Percentiles rank a stretch among this genome's conserved stretches.
phyloP scores from a whole-genome alignment of 2,888 invertebrate species.

The Agrotis segetum region DNA sequence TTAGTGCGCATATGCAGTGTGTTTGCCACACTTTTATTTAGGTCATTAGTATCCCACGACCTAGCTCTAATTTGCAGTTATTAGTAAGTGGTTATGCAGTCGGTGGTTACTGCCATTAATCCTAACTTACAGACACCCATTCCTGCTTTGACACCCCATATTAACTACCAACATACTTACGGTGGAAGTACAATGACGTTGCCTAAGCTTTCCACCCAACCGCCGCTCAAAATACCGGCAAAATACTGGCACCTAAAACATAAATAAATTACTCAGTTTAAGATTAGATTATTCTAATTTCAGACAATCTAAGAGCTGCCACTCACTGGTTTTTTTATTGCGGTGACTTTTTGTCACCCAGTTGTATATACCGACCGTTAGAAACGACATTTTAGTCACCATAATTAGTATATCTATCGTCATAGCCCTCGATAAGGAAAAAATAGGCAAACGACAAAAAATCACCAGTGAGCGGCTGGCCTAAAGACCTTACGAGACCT shows the following conservation, averaged over 20 bases:
- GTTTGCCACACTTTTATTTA: neutral
- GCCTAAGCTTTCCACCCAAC: slow-evolving; percentile 95
- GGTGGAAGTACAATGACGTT: slow-evolving; percentile 96
- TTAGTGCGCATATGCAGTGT: neutral
- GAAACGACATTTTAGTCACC: no score
- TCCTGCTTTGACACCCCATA: neutral
- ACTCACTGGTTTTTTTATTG: no score
- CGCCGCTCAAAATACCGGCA: slow-evolving; percentile 96
- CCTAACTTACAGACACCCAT: neutral
- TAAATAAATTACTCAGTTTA: slow-evolving; percentile 1
- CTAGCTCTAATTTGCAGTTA: neutral
- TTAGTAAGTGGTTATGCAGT: slow-evolving; percentile 7
- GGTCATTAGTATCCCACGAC: neutral
- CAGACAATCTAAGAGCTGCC: neutral
- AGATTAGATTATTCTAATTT: neutral
- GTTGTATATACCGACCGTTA: no score
- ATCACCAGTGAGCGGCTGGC: no score
- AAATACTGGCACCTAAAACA: slow-evolving; percentile 96
- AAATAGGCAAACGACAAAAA: neutral
- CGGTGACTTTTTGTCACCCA: no score
- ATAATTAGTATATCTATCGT: no score
- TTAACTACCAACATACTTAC: slow-evolving; percentile 81
- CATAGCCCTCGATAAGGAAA: no score
- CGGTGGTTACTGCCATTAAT: slow-evolving; percentile 9
- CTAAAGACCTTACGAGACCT: neutral